These are phyloP conservation scores for Rousettus leschenaultii DNA, from an alignment of 2,113 vertebrate species.

Conservation along the genomic window DNA sequence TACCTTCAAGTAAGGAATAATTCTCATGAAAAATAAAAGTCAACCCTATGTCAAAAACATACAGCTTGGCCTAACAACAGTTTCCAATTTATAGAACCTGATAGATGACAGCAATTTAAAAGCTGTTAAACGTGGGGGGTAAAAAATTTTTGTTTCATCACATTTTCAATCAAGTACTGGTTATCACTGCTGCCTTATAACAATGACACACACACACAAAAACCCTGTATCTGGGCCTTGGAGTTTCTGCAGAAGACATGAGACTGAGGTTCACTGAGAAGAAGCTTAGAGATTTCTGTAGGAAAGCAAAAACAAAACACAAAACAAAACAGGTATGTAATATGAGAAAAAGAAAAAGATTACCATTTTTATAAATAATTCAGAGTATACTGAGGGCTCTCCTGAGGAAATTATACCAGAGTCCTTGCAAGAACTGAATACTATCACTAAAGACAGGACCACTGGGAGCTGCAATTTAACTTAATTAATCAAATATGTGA, in stretches of 20 bases:
- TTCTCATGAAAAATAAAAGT: background rate
- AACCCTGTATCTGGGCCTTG: background rate
- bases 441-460: background rate
- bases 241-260: background rate
- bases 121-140: background rate
- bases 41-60: background rate
- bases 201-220: background rate
- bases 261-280: background rate
- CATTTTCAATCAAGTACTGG: background rate
- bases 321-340: background rate
- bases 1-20: background rate
- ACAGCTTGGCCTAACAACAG: background rate
- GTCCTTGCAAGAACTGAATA: background rate
- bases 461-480: background rate
- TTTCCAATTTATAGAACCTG: background rate
- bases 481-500: background rate
- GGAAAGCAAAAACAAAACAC: constrained; percentile 1
- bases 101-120: background rate
- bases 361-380: background rate
- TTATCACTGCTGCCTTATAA: background rate
- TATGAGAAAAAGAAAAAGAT: background rate
- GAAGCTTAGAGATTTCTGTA: background rate
- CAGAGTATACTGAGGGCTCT: background rate
- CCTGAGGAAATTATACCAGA: background rate
- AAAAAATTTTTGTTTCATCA: background rate